Base-by-base conservation (phyloP, 2,113 vertebrate species). In the Cheirogaleus medius region DNA sequence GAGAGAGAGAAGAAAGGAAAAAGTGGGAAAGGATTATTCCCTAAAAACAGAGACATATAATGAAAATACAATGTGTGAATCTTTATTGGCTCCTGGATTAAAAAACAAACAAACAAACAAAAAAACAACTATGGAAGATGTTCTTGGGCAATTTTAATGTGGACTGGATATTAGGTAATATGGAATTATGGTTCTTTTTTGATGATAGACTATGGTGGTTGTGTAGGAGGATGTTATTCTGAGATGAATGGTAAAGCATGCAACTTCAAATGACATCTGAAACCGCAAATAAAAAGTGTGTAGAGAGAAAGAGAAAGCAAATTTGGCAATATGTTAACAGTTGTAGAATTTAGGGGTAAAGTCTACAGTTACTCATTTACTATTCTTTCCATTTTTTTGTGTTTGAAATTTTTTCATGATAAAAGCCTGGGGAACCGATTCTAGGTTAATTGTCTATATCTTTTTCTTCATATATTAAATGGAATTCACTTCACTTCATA, bases 381-480 rank as follows among this genome's bases (percentile, higher is more conserved):
- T 94, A 42, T 74, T 77, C 42, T 21, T 54, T 94, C 76, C 64
- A 29, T 11, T 74, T 84, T 58, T 77, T 23, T 78, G 23, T 87
- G 37, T 81, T 76, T 91, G 64, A 89, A 86, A 86, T 47, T 80
- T 49, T 94, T 96, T 92, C 88, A 77, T 37, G 25, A 54, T 85
- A 82, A 85, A 92, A 37, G n/a, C 64, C 42, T 47, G 18, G 37
- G 47, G 60, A 95, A 95, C 84, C 37, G 47, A 91, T 39, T 78
- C 39, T 86, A 56, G 49, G 5, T 76, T 83, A 29, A 56, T 42
- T 29, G 44, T 83, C 32, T 58, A 44, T 44, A 71, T 58, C 56
- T 66, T 96, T 84, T 73, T 92, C 68, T 91, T 95, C 17, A 42
- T 66, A 11, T 87, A 21, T 34, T 58, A 96, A 84, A 20, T 96